Evolutionary conservation across 2,113 vertebrate species (phyloP), one percentile per base, ranked within the genome.

Genomic region (Petroica traversi): DNA sequence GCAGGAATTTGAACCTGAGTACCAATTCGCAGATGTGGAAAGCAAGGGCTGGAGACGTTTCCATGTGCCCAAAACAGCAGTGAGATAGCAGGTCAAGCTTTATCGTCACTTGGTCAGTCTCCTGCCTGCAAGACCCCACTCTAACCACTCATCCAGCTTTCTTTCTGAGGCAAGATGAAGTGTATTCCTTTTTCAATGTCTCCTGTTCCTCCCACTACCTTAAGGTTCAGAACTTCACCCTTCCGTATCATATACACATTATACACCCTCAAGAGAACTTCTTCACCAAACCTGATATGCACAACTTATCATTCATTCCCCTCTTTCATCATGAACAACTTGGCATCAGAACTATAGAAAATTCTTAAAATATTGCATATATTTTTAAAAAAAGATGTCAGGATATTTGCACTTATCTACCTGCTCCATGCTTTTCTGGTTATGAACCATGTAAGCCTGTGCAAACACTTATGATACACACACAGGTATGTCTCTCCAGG

Each of bases 301-400:
- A 2, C 34, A 36, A 91, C 88, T 66, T 93, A 90, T 45, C 36
- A 1, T 33, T 78, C 75, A 41, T 81, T 57, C 31, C 77, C 85
- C 88, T 41, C 72, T 91, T 95, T 51, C 78, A 5, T 63, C 46
- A 12, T 3, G 45, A 91, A 94, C 72, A 92, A 88, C 92, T 83
- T 19, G 33, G 91, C 88, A 96, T 61, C 80, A 86, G 94, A 97
- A 95, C 76, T 88, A 94, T 92, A 95, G 90, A 88, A 96, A 94
- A 97, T 92, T 92, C 96, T 95, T 80, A 66, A 96, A 93, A 85
- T 86, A 96, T 95, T 96, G 95, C 76, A 87, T 93, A 96, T 90
- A 94, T 97, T 92, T 72, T 34, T 3, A 3, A 85, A 91, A 93
- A 81, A 90, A 85, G 92, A 80, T 87, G 94, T 93, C 55, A 68